A percentile compares a stretch with the other conserved stretches of the same genome.
phyloP scores from a whole-genome alignment of 2,113 vertebrate species.

The Anoura caudifer region DNA sequence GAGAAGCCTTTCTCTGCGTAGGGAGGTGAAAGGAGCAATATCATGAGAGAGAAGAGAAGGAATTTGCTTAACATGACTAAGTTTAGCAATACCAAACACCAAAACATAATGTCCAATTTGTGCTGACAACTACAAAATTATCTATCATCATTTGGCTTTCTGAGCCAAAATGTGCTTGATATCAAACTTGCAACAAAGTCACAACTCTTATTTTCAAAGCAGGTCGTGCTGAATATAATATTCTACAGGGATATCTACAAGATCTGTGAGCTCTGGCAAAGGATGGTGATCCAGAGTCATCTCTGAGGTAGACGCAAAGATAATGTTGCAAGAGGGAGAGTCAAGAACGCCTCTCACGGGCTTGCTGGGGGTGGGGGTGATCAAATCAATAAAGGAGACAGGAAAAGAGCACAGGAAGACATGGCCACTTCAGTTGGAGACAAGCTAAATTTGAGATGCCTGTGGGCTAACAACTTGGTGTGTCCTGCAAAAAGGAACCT shows the following conservation, averaged over 20 bases:
- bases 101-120: background rate
- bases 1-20: background rate
- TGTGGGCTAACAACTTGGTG: background rate
- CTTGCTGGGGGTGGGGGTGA: background rate
- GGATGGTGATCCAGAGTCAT: background rate
- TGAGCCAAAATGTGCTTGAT: background rate
- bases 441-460: background rate
- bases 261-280: background rate
- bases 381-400: background rate
- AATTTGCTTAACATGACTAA: background rate
- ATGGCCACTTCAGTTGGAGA: background rate
- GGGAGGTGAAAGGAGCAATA: background rate
- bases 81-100: background rate
- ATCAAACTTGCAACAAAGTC: background rate
- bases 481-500: background rate
- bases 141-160: background rate
- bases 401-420: background rate
- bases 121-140: background rate
- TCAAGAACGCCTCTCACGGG: background rate
- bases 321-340: background rate
- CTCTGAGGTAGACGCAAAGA: background rate
- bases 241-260: background rate
- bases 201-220: background rate
- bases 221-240: background rate
- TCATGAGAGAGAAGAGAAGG: background rate